These are phyloP conservation scores for Phocoena sinus DNA, from an alignment of 2,113 vertebrate species.

Conservation along the genomic window DNA sequence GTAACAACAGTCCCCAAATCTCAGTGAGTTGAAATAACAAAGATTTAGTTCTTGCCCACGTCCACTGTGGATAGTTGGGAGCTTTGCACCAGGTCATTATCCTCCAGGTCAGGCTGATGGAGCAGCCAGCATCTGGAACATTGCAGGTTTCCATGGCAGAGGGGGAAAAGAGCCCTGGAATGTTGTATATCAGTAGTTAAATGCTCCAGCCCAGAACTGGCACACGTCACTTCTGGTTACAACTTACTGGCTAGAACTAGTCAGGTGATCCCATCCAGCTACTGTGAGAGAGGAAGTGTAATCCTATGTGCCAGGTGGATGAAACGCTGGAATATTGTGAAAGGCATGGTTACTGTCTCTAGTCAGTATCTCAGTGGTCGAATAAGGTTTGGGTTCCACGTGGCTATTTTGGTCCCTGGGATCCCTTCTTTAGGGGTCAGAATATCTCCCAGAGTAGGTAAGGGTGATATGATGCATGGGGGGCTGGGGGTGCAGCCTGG, in stretches of 20 bases:
- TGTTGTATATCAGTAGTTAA: neutral
- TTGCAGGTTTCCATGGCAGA: neutral
- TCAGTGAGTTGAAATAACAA: neutral
- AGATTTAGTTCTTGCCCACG: neutral
- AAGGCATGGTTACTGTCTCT: neutral
- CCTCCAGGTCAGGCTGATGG: neutral
- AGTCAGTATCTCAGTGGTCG: neutral
- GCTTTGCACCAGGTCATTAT: neutral
- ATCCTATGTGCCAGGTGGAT: neutral
- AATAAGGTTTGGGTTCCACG: neutral
- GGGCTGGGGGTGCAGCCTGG: no score
- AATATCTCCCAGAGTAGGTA: neutral
- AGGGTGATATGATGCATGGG: neutral
- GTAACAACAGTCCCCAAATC: neutral
- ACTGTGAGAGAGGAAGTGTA: neutral
- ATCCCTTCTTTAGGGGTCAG: neutral
- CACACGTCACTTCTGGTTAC: neutral
- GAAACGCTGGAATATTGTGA: neutral
- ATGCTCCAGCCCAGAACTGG: neutral
- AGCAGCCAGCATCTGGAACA: neutral
- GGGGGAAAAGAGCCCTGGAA: neutral
- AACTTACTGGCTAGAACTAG: neutral
- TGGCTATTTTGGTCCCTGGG: neutral
- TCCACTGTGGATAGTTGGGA: neutral
- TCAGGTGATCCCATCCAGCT: neutral